Conservation (phyloP, 2,888 invertebrate genomes). For the Anodontia alba region DNA sequence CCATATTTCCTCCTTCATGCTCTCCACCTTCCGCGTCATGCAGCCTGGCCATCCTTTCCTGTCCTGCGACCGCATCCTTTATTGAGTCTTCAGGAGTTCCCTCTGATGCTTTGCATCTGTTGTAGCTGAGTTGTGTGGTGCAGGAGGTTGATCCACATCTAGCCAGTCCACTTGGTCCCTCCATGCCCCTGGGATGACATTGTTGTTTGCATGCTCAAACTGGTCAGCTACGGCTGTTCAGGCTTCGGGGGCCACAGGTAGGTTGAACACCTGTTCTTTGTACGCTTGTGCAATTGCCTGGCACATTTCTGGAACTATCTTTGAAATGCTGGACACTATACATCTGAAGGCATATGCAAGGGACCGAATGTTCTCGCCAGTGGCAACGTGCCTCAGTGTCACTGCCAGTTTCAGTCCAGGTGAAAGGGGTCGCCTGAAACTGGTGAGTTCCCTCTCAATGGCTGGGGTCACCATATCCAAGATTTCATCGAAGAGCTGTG, state of each 20-base stretch:
- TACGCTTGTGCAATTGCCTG: conserved; percentile 48
- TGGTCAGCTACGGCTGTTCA: conserved; percentile 30
- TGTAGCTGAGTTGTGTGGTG: conserved; percentile 18
- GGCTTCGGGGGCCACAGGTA: conserved; percentile 23
- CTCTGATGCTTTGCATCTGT: too few species aligned
- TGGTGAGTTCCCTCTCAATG: conserved; percentile 22
- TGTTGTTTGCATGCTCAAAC: conserved; percentile 49
- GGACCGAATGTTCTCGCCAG: too few species aligned
- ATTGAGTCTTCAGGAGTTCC: too few species aligned
- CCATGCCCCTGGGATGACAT: conserved; percentile 41
- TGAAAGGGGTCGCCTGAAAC: conserved; percentile 11
- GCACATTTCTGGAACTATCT: conserved; percentile 50
- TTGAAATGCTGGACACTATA: conserved; percentile 29
- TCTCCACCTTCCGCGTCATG: too few species aligned
- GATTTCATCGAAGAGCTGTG: conserved; percentile 41
- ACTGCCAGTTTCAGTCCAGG: too few species aligned
- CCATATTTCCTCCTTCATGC: too few species aligned
- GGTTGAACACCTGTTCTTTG: conserved; percentile 44
- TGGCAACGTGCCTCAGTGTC: too few species aligned
- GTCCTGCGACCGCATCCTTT: too few species aligned
- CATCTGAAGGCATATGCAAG: conserved; percentile 45
- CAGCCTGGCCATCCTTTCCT: too few species aligned
- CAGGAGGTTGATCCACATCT: conserved; percentile 19
- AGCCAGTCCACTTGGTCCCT: conserved; percentile 33
- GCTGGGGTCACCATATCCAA: conserved; percentile 28